Evolutionary conservation across 2,888 invertebrate species (phyloP).

Genomic region (Zaprionus bogoriensis): DNA sequence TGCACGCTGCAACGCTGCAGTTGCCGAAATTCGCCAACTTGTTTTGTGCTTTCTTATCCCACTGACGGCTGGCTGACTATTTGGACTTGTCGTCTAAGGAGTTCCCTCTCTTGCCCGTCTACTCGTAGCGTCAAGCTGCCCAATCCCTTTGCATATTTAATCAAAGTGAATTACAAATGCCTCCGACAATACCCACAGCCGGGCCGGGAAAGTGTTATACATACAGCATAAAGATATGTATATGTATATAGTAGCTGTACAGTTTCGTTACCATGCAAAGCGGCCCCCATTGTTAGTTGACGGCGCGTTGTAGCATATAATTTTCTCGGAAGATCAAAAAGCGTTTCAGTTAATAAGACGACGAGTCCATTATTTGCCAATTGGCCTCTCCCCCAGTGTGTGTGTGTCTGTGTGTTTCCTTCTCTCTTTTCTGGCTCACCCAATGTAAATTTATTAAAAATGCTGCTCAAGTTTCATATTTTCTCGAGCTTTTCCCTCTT

Average conservation of each 20-base stretch:
- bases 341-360: conserved; percentile 60
- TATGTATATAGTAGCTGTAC: no score
- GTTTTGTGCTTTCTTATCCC: conserved; percentile 72
- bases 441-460: conserved; percentile 35
- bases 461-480: conserved; percentile 23
- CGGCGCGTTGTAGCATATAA: conserved; percentile 56
- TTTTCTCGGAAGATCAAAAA: conserved; percentile 64
- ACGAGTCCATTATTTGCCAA: conserved; percentile 66
- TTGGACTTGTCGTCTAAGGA: conserved; percentile 67
- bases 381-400: conserved; percentile 33
- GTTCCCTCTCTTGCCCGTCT: conserved; percentile 4
- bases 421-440: neutral
- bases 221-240: no score
- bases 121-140: conserved; percentile 6
- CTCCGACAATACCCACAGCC: conserved; percentile 41
- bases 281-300: conserved; percentile 9
- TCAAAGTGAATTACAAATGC: conserved; percentile 77
- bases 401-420: conserved; percentile 9
- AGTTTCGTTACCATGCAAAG: no score
- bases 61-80: conserved; percentile 50
- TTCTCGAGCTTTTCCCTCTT: conserved; percentile 1
- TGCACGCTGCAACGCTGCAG: conserved; percentile 42
- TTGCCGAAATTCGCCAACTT: conserved; percentile 75
- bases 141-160: conserved; percentile 60
- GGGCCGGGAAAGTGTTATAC: conserved; percentile 42